phyloP scores from a whole-genome alignment of 1,140 invertebrate genomes.

The Cotesia chilonis region DNA sequence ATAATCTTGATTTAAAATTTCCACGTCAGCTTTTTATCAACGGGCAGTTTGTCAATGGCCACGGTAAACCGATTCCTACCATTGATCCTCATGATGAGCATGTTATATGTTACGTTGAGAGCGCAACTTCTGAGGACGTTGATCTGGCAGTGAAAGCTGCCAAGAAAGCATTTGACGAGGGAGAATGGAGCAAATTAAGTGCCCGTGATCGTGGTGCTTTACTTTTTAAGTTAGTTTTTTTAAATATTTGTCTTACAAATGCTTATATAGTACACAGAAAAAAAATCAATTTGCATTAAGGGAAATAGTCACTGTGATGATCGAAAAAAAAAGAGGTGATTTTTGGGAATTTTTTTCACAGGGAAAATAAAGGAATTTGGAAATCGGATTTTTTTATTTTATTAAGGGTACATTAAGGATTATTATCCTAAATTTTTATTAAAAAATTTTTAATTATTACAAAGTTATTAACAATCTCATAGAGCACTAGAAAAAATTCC shows the following conservation, averaged over 20 bases:
- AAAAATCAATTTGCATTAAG: not conserved
- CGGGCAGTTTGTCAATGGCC: conserved; percentile 87
- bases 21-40: conserved; percentile 91
- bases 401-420: no score
- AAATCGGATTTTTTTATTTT: no score
- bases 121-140: conserved; percentile 82
- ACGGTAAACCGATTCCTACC: conserved; percentile 71
- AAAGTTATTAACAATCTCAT: no score
- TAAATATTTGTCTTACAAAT: conserved; percentile 6
- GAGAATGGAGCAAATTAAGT: conserved; percentile 89
- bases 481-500: no score
- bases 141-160: conserved; percentile 87
- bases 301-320: no score
- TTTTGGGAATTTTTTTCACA: no score
- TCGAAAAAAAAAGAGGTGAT: no score
- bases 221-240: conserved; percentile 71
- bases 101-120: conserved; percentile 78
- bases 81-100: conserved; percentile 90
- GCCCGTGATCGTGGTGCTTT: conserved; percentile 81
- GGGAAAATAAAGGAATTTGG: no score
- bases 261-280: not conserved
- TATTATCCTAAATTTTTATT: no score
- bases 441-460: no score
- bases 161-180: conserved; percentile 84
- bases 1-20: conserved; percentile 86